These are phyloP conservation scores for Lottia gigantea DNA, from an alignment of 2,888 invertebrate species.

Conservation along the genomic window DNA sequence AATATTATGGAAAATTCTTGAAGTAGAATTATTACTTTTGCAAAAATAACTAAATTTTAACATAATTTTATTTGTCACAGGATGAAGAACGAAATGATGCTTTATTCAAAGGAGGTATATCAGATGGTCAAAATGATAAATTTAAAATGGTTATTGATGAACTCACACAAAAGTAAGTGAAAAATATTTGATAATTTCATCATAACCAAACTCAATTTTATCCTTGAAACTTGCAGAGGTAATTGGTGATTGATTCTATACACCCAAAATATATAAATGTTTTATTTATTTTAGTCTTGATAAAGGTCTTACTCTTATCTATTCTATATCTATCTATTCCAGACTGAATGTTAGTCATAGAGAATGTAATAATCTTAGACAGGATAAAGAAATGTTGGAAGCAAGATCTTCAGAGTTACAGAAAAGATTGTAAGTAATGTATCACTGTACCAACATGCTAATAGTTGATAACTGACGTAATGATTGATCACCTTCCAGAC, in stretches of 20 bases:
- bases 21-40: too few species aligned
- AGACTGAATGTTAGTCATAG: constrained; percentile 40
- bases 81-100: constrained; percentile 57
- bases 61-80: constrained; percentile 26
- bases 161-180: constrained; percentile 44
- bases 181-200: neutral
- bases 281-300: too few species aligned
- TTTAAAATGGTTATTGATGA: constrained; percentile 55
- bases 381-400: constrained; percentile 49
- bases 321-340: neutral
- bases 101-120: constrained; percentile 55
- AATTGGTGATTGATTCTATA: too few species aligned
- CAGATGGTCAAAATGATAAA: constrained; percentile 50
- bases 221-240: too few species aligned
- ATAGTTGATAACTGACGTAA: too few species aligned
- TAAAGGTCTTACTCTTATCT: too few species aligned
- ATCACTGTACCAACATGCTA: too few species aligned
- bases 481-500: too few species aligned
- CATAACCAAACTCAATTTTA: neutral
- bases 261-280: too few species aligned
- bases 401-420: constrained; percentile 52
- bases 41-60: too few species aligned
- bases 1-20: too few species aligned
- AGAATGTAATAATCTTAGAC: constrained; percentile 44
- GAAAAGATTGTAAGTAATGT: constrained; percentile 49